phyloP scores from a whole-genome alignment of 2,888 invertebrate genomes.

The Parnassius smintheus region DNA sequence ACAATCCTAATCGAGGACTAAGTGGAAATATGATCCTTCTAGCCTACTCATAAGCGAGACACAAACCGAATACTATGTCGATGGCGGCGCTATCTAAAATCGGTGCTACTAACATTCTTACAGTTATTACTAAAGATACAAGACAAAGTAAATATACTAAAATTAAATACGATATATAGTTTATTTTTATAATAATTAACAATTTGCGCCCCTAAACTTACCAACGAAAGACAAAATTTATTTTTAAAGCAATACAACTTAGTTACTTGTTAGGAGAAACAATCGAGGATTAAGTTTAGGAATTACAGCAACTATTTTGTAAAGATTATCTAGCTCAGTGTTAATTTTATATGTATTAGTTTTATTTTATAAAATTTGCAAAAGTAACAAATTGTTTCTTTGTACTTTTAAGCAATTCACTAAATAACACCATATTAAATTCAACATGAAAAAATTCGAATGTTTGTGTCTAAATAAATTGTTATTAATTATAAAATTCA shows the following conservation, averaged over 20 bases:
- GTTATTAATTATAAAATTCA: constrained; percentile 75
- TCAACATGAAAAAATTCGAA: constrained; percentile 71
- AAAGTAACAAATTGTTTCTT: constrained; percentile 86
- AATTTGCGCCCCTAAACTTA: constrained; percentile 70
- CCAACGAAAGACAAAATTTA: constrained; percentile 61
- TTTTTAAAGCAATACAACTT: constrained; percentile 56
- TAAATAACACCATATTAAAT: constrained; percentile 79
- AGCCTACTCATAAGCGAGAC: constrained; percentile 62
- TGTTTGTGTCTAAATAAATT: constrained; percentile 75
- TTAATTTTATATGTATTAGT: constrained; percentile 71
- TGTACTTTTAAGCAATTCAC: constrained; percentile 87
- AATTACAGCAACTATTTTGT: constrained; percentile 75
- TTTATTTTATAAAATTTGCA: constrained; percentile 85
- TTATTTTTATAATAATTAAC: constrained; percentile 65
- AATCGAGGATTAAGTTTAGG: constrained; percentile 61
- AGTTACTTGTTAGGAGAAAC: constrained; percentile 51
- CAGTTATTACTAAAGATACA: constrained; percentile 53
- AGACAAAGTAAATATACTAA: constrained; percentile 52
- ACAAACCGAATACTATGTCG: constrained; percentile 56
- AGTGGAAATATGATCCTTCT: constrained; percentile 57
- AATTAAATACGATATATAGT: constrained; percentile 59
- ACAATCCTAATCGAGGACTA: constrained; percentile 64
- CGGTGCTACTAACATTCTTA: constrained; percentile 56
- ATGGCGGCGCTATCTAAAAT: constrained; percentile 46
- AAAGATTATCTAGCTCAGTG: constrained; percentile 69